phyloP scores from a whole-genome alignment of 2,797 vertebrate species.

The Coccyzus lansbergi region DNA sequence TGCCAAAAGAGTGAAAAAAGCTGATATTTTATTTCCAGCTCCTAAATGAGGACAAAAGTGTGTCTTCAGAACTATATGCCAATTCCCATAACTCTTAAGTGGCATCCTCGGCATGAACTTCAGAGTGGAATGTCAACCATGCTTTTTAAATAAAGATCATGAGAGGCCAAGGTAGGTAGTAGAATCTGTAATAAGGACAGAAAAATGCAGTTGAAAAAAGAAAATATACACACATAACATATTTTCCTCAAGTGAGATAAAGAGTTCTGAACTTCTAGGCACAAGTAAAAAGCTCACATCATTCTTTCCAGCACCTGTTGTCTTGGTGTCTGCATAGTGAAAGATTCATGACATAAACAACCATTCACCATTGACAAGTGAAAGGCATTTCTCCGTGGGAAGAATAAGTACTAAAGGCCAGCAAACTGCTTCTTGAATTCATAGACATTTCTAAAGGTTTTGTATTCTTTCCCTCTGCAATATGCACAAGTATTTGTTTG shows the following conservation, averaged over 20 bases:
- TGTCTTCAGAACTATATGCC: neutral
- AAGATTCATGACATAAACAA: slow-evolving; percentile 53
- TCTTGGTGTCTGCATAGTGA: slow-evolving; percentile 25
- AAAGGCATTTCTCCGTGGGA: slow-evolving; percentile 41
- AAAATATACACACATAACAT: neutral
- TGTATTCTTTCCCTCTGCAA: slow-evolving; percentile 45
- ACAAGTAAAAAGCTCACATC: slow-evolving; percentile 27
- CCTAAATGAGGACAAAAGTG: slow-evolving; percentile 4
- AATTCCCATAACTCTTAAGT: neutral
- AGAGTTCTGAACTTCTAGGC: slow-evolving; percentile 43
- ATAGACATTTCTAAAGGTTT: slow-evolving; percentile 57
- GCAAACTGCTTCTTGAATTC: slow-evolving; percentile 50
- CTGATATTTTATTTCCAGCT: neutral
- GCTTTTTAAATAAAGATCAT: neutral
- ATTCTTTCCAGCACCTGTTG: slow-evolving; percentile 56
- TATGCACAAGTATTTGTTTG: slow-evolving; percentile 48
- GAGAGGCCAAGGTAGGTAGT: neutral
- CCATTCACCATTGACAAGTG: slow-evolving; percentile 22
- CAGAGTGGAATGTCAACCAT: neutral
- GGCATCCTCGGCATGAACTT: neutral
- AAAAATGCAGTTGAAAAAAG: neutral
- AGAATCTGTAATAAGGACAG: neutral
- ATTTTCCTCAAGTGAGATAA: neutral
- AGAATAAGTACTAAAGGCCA: slow-evolving; percentile 50
- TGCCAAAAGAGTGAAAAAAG: neutral